Evolutionary conservation across 2,113 vertebrate species (phyloP).

Genomic region (Grantiella picta): DNA sequence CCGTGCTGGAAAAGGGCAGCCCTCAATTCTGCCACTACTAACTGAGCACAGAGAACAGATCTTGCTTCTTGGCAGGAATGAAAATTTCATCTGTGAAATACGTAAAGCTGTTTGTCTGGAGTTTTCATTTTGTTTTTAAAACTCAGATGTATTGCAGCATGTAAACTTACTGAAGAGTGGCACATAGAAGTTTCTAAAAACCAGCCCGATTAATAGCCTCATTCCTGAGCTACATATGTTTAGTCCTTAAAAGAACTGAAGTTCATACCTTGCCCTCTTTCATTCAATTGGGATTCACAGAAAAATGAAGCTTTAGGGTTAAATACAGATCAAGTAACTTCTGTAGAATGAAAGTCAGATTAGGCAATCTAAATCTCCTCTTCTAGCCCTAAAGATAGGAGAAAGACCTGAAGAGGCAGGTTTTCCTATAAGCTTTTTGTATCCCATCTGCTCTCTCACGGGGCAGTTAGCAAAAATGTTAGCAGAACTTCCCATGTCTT

Average conservation of each 20-base stretch:
- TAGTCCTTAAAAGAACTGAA: neutral
- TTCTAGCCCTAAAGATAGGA: neutral
- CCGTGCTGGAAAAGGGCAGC: too few species aligned
- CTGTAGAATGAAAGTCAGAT: neutral
- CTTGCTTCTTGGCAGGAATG: neutral
- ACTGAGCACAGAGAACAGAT: rapidly evolving
- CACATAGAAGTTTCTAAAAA: rapidly evolving
- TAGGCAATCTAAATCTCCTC: neutral
- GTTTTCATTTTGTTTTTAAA: neutral
- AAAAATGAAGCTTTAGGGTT: neutral
- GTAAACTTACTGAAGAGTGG: neutral
- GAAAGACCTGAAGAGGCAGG: neutral
- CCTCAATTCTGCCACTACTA: too few species aligned
- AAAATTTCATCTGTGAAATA: too few species aligned
- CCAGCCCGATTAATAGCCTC: neutral
- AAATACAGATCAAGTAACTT: neutral
- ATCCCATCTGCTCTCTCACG: neutral
- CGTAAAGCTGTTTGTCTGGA: neutral
- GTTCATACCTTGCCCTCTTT: neutral
- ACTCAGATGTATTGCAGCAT: neutral
- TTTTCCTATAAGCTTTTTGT: neutral
- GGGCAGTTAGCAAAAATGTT: neutral
- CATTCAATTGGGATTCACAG: neutral
- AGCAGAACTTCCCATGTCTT: neutral
- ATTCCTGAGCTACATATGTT: rapidly evolving